Evolutionary conservation across 2,888 invertebrate genomes (phyloP), one percentile per base, ranked within the genome.

Genomic region (Agelastica alni): DNA sequence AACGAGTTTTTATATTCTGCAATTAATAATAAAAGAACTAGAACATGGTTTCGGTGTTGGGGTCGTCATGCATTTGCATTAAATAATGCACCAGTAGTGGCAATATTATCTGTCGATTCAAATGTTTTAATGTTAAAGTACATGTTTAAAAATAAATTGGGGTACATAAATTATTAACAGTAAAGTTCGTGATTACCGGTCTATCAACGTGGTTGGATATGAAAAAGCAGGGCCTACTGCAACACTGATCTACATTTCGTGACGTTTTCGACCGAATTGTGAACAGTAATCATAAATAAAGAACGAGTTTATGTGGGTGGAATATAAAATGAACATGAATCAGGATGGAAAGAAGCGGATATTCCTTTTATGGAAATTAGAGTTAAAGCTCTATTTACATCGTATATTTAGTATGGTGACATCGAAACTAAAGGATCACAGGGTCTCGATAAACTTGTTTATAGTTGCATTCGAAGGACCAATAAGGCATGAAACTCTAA

Each of bases 241-340:
- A 57, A 61, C 60, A 65, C 58, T 65, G 65, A 64, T 61, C 65
- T 49, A 64, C 55, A 60, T 61, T 63, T 63, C 59, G 56, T 55
- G 58, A 43, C 17, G 51, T 51, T 58, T 49, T 52, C 48, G 52
- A 43, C 47, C 47, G 44, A 51, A 51, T 41, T 41, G 39, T 30
- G 37, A 48, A 31, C 41, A 45, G 30, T 6, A 34, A 42, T 22
- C 43, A 36, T 45, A 48, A 48, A 54, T 26, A 43, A 51, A 48
- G 30, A 30, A 10, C 12, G 14, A 34, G 42, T 46, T 28, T 18
- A 18, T 17, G 46, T 47, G 28, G 34, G 42, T 30, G 46, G 39
- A 37, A 16, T 26, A 17, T 9, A 20, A 20, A 46, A 46, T 13
- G 16, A 16, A 5, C 37, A 37, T 37, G 31, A 45, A 22, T 52